Evolutionary conservation across 1,140 invertebrate species (phyloP), one percentile per base, ranked within the genome.

Genomic region (Euura lappo): DNA sequence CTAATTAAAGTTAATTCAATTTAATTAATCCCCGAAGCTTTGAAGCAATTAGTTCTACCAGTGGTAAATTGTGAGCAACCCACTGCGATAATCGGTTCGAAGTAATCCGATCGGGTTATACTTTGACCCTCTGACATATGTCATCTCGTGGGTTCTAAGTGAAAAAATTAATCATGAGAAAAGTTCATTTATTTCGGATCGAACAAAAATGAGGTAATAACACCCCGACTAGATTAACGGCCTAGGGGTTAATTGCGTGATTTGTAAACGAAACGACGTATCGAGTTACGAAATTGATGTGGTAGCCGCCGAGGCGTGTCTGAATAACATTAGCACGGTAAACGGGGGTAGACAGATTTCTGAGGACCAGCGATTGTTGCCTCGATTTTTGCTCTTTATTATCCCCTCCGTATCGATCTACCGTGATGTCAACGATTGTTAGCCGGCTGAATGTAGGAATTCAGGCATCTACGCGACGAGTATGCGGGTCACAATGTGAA

Each of bases 1-100:
- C 78, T 83, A 85, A 85, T 85, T 85, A 83, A 80, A 77, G 79
- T 82, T 78, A 80, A 81, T 83, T 83, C 79, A 75, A 80, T 84
- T 80, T 81, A 84, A 85, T 85, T 84, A 80, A 81, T 81, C 74
- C 74, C 70, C 76, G 71, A 76, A 75, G 71, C 5, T 46, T 8
- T 71, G 64, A 47, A 74, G 69, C 75, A 83, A 83, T 83, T 81
- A 81, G 76, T 76, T 47, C 51, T 8, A 3, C 10, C 44, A 28
- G 66, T 68, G 28, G 28, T 68, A 68, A 68, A 68, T 68, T 68
- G 66, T 68, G 44, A 68, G 66, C 8, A 68, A 44, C 66, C 13
- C 66, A 28, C 66, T 11, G 66, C 44, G 66, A 10, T 68, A 68
- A 68, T 68, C 66, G 66, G 66, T 68, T 10, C 28, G 66, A 68